Evolutionary conservation across 2,113 vertebrate species (phyloP).

Genomic region (Himantopus leucocephalus): DNA sequence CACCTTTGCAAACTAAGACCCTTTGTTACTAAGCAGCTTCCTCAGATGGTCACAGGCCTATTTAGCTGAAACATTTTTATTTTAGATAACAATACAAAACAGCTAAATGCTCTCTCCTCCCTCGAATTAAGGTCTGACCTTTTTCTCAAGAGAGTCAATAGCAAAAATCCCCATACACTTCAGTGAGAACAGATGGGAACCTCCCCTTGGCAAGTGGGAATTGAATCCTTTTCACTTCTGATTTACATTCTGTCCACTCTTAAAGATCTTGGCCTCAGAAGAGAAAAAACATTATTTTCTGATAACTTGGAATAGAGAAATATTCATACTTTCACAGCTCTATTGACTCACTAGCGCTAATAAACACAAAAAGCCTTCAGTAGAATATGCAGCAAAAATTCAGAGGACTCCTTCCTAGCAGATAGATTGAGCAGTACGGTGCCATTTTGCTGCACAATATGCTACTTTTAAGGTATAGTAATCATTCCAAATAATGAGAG

Average conservation of each 20-base stretch:
- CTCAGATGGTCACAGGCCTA: neutral
- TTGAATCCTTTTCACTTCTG: neutral
- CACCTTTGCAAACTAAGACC: neutral
- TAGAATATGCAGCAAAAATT: neutral
- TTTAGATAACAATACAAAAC: neutral
- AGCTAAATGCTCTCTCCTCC: neutral
- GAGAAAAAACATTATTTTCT: neutral
- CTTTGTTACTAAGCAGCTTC: neutral
- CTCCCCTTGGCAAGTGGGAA: neutral
- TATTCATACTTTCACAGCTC: neutral
- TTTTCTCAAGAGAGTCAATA: neutral
- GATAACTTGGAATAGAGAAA: neutral
- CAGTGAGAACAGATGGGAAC: neutral
- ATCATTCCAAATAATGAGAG: neutral
- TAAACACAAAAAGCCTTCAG: slow-evolving; percentile 7
- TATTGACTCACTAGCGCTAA: neutral
- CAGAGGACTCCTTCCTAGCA: neutral
- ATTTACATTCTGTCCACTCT: neutral
- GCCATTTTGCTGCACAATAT: neutral
- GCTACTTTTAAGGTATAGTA: neutral
- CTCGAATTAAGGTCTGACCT: neutral
- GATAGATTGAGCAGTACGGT: neutral
- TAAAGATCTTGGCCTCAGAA: slow-evolving; percentile 29
- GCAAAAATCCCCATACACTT: neutral
- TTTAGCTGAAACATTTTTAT: neutral